Percentiles rank a stretch among this genome's conserved stretches.
Conservation (phyloP, 2,113 vertebrate genomes). For the Brienomyrus longianalis region DNA sequence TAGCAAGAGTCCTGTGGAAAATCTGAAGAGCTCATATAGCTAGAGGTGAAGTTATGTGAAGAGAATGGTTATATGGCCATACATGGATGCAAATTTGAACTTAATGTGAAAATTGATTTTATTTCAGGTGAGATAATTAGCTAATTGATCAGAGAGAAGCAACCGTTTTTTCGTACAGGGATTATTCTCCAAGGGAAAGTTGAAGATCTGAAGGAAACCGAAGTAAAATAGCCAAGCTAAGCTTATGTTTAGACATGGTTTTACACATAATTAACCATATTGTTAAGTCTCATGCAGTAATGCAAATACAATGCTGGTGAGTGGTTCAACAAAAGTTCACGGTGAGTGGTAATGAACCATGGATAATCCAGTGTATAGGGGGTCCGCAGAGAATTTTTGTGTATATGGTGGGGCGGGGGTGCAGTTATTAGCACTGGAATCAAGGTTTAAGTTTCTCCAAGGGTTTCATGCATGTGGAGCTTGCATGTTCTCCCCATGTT, state of each 20-base stretch:
- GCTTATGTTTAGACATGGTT: neutral
- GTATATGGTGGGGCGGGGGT: neutral
- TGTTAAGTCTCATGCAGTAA: neutral
- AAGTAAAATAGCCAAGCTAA: neutral
- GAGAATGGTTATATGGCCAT: neutral
- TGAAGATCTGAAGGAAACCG: neutral
- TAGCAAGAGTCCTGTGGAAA: neutral
- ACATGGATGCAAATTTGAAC: neutral
- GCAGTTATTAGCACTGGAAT: neutral
- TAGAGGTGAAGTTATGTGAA: neutral
- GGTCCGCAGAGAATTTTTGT: neutral
- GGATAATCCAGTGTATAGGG: neutral
- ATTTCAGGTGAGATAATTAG: neutral
- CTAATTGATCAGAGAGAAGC: neutral
- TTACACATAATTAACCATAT: neutral
- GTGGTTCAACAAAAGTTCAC: neutral
- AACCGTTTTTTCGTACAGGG: neutral
- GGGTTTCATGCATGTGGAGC: no score
- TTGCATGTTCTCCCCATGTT: neutral
- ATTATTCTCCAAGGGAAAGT: neutral
- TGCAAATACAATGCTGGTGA: neutral
- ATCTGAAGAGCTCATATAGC: neutral
- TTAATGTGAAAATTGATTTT: neutral
- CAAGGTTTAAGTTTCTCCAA: neutral
- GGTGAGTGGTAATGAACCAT: neutral